Percentiles rank a stretch among this genome's conserved stretches.
phyloP scores from a whole-genome alignment of 2,797 vertebrate species.

The Heterohyrax brucei region DNA sequence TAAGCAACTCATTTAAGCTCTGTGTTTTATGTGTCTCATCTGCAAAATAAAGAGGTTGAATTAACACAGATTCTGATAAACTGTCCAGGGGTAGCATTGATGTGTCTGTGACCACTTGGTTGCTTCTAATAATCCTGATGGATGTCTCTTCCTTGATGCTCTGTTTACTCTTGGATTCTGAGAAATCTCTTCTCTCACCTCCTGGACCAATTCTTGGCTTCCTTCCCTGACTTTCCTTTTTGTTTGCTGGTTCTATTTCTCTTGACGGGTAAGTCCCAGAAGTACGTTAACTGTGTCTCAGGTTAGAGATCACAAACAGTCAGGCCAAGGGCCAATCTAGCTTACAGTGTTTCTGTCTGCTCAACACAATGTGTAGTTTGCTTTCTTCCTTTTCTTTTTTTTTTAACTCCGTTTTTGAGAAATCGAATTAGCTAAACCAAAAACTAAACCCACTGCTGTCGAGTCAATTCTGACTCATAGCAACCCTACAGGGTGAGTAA shows the following conservation, averaged over 20 bases:
- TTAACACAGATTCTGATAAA: neutral
- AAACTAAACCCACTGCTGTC: no score
- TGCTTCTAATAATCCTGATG: neutral
- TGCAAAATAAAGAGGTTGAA: neutral
- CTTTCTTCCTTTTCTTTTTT: neutral
- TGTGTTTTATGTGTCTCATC: slow-evolving; percentile 10
- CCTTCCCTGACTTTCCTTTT: neutral
- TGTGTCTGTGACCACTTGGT: neutral
- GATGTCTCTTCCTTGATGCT: neutral
- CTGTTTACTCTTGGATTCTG: neutral
- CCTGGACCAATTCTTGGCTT: neutral
- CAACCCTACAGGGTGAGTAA: no score
- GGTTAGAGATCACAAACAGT: slow-evolving; percentile 10
- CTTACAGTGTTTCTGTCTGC: neutral
- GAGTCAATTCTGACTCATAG: no score
- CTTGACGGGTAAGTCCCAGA: neutral
- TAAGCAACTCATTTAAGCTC: neutral
- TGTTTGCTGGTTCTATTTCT: neutral
- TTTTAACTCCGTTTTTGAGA: neutral
- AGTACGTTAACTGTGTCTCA: neutral
- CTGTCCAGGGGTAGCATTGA: neutral
- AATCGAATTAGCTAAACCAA: neutral
- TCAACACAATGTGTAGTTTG: neutral
- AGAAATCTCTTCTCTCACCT: slow-evolving; percentile 1
- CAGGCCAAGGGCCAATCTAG: neutral